These are phyloP conservation scores for Onychomys torridus DNA, from an alignment of 2,797 vertebrate genomes.

Conservation along the genomic window DNA sequence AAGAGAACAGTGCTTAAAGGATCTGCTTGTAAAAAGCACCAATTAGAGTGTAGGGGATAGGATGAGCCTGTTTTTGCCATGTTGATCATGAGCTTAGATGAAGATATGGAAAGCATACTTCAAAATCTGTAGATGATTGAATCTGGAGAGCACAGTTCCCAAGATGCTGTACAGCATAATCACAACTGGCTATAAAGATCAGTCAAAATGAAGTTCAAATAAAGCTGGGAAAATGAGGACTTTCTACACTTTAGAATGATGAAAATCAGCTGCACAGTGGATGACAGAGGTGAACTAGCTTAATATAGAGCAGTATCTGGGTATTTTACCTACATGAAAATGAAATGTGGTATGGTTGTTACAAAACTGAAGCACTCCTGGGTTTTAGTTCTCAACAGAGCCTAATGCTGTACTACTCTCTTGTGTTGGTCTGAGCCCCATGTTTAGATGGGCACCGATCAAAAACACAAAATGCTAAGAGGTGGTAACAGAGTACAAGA, in stretches of 20 bases:
- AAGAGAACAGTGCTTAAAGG: background rate
- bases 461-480: constrained; percentile 55
- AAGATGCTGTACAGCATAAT: background rate
- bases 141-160: constrained; percentile 11
- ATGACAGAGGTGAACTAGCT: background rate
- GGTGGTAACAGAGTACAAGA: background rate
- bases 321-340: background rate
- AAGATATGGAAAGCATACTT: background rate
- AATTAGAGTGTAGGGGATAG: background rate
- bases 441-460: background rate
- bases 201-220: constrained; percentile 58
- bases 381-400: background rate
- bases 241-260: constrained; percentile 10
- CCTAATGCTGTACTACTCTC: background rate
- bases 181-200: background rate
- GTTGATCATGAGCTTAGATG: constrained; percentile 1
- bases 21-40: background rate
- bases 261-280: background rate
- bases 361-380: background rate
- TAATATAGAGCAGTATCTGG: background rate
- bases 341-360: background rate
- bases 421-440: background rate
- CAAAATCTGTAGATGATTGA: constrained; percentile 3
- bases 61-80: background rate
- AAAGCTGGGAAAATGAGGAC: constrained; percentile 5